Percentiles rank a stretch among this genome's conserved stretches.
Conservation (phyloP, 2,113 vertebrate genomes). For the Lota lota region DNA sequence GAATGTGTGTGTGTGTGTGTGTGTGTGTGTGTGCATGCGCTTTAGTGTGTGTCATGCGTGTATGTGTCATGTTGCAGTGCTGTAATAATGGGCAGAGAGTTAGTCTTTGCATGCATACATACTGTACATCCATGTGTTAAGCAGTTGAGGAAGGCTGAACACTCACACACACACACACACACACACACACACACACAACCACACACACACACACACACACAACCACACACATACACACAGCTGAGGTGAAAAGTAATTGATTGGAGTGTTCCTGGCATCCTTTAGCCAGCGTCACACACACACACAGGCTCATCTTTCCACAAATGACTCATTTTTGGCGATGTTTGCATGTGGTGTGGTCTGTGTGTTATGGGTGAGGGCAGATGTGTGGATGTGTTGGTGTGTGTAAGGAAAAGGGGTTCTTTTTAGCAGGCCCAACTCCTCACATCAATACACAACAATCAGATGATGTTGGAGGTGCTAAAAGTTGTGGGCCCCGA, state of each 20-base stretch:
- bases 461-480: slow-evolving; percentile 56
- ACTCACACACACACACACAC: too few relatives aligned
- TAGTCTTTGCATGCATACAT: too few relatives aligned
- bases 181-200: too few relatives aligned
- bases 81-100: too few relatives aligned
- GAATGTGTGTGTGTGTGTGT: neutral
- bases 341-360: neutral
- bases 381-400: neutral
- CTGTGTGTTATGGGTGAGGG: slow-evolving; percentile 10
- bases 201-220: neutral
- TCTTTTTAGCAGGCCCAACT: slow-evolving; percentile 64
- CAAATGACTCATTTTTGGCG: slow-evolving; percentile 55
- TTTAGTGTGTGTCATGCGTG: too few relatives aligned
- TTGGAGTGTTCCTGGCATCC: slow-evolving; percentile 61
- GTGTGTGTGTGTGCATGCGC: slow-evolving; percentile 2
- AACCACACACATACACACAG: slow-evolving; percentile 21
- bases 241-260: slow-evolving; percentile 56
- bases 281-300: slow-evolving; percentile 48
- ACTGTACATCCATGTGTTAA: too few relatives aligned
- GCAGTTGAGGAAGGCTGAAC: too few relatives aligned
- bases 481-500: slow-evolving; percentile 61
- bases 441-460: slow-evolving; percentile 44
- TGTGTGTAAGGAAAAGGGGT: neutral
- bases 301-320: too few relatives aligned
- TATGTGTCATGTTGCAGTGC: too few relatives aligned